These are phyloP conservation scores for Muscidifurax raptorellus DNA, from an alignment of 1,140 invertebrate species.

Conservation along the genomic window DNA sequence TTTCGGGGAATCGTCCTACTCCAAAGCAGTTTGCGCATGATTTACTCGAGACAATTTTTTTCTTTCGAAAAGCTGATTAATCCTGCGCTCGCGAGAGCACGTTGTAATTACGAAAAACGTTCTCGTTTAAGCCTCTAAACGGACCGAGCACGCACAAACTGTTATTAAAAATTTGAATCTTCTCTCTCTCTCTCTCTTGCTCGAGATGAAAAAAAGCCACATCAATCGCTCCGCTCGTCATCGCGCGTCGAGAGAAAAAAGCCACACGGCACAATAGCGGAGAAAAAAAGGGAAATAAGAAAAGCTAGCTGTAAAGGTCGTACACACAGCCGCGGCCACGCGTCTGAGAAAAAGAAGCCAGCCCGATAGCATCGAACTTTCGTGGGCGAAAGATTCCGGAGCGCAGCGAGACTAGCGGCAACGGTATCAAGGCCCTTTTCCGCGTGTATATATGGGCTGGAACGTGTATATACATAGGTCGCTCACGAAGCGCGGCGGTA, in stretches of 20 bases:
- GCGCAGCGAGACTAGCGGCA: not conserved
- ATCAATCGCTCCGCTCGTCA: not conserved
- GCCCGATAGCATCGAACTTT: slow-evolving; percentile 33
- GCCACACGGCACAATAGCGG: not conserved
- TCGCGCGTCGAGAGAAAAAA: not conserved
- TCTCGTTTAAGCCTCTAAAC: not conserved
- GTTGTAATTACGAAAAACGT: not conserved
- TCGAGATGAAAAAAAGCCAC: not conserved
- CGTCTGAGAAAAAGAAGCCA: not conserved
- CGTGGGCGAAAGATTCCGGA: slow-evolving; percentile 10
- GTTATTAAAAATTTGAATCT: not conserved
- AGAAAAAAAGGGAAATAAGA: not conserved
- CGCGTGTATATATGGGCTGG: not conserved
- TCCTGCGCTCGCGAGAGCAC: not conserved
- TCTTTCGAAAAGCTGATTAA: not conserved
- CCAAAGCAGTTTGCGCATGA: too few species aligned
- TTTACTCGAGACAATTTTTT: too few species aligned
- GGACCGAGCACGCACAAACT: not conserved
- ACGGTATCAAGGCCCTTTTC: slow-evolving; percentile 36
- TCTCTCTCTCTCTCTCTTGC: too few species aligned
- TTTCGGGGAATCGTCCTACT: too few species aligned
- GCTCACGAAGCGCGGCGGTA: not conserved
- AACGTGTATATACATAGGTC: not conserved
- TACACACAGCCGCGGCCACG: not conserved
- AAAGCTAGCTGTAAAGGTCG: slow-evolving; percentile 31